These are phyloP conservation scores for Megalonaias nervosa DNA, from an alignment of 1,140 invertebrate species.

Conservation along the genomic window DNA sequence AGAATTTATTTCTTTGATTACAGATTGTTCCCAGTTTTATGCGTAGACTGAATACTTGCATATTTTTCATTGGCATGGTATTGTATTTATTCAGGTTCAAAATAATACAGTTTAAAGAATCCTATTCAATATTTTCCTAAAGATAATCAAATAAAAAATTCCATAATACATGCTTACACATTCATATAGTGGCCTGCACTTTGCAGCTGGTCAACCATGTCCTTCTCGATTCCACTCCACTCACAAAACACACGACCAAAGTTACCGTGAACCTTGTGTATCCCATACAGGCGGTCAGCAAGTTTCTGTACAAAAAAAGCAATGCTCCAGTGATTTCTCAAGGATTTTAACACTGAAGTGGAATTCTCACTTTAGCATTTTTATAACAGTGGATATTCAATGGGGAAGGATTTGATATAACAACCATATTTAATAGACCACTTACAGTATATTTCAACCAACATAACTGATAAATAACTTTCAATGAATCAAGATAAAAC, in stretches of 20 bases:
- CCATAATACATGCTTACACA: constrained; percentile 73
- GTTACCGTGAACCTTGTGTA: constrained; percentile 87
- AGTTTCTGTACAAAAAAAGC: constrained; percentile 71
- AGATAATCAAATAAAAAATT: background rate
- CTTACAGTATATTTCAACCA: too few species aligned
- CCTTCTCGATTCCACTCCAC: constrained; percentile 87
- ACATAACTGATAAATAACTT: too few species aligned
- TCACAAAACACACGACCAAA: constrained; percentile 88
- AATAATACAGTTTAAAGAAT: too few species aligned
- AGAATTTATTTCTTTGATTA: too few species aligned
- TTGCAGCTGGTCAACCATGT: constrained; percentile 84
- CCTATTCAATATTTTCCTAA: too few species aligned
- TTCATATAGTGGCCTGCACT: constrained; percentile 82
- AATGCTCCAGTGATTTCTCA: background rate
- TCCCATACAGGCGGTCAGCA: constrained; percentile 83
- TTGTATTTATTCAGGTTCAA: too few species aligned
- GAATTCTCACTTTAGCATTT: background rate
- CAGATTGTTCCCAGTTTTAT: too few species aligned
- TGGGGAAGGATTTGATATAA: background rate
- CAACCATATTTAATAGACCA: background rate
- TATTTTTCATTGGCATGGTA: too few species aligned
- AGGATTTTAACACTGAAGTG: background rate
- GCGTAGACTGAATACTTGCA: too few species aligned
- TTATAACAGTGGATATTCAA: background rate
- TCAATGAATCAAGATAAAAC: too few species aligned